phyloP scores from a whole-genome alignment of 2,113 vertebrate species.

The Thunnus thynnus region DNA sequence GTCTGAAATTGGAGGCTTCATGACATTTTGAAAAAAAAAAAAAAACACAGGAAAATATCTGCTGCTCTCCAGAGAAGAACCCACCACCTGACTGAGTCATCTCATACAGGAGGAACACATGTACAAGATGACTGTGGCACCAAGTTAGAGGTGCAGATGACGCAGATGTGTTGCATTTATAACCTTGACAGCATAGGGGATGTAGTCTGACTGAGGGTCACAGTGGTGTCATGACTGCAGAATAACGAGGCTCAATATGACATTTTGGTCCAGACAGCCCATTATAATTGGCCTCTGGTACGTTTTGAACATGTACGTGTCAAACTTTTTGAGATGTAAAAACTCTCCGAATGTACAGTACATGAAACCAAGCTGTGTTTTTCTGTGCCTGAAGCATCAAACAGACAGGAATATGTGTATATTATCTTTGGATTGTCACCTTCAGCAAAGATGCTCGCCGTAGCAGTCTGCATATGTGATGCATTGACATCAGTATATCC shows the following conservation, averaged over 20 bases:
- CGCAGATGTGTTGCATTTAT: slow-evolving; percentile 58
- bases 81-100: slow-evolving; percentile 64
- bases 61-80: slow-evolving; percentile 48
- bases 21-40: slow-evolving; percentile 53
- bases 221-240: slow-evolving; percentile 39
- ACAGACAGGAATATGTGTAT: slow-evolving; percentile 16
- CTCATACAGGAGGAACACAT: slow-evolving; percentile 41
- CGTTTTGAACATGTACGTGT: slow-evolving; percentile 3
- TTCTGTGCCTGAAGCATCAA: slow-evolving; percentile 17
- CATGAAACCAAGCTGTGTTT: slow-evolving; percentile 29
- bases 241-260: slow-evolving; percentile 44
- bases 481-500: slow-evolving; percentile 30
- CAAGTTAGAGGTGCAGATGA: slow-evolving; percentile 56
- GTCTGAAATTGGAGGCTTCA: slow-evolving; percentile 28
- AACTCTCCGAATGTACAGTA: slow-evolving; percentile 3
- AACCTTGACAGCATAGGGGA: slow-evolving; percentile 23
- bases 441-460: slow-evolving; percentile 16
- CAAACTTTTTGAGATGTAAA: slow-evolving; percentile 22
- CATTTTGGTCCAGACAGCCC: slow-evolving; percentile 32
- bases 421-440: slow-evolving; percentile 37
- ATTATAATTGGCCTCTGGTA: slow-evolving; percentile 46
- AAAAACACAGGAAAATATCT: slow-evolving; percentile 26
- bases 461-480: slow-evolving; percentile 29
- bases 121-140: slow-evolving; percentile 39
- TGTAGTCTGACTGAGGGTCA: slow-evolving; percentile 14